Percentiles rank a stretch among this genome's conserved stretches.
Conservation (phyloP, 2,113 vertebrate genomes). For the Numida meleagris region DNA sequence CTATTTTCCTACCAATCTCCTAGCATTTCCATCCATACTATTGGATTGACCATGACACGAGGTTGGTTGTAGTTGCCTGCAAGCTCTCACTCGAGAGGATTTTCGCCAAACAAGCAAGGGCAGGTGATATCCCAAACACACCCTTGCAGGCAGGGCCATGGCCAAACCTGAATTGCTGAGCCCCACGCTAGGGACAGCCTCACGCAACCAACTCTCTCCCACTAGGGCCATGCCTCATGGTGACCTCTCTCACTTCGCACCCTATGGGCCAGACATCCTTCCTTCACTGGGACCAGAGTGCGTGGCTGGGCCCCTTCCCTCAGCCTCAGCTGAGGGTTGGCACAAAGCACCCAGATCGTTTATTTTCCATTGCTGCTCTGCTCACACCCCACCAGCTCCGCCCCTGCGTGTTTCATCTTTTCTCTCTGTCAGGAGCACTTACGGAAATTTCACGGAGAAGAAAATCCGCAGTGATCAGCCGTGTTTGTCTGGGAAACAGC, state of each 20-base stretch:
- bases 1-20: neutral
- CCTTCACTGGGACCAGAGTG: neutral
- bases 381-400: neutral
- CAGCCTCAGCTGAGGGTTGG: neutral
- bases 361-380: fast-evolving
- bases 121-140: neutral
- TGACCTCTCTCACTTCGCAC: neutral
- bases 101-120: neutral
- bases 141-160: neutral
- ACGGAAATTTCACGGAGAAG: neutral
- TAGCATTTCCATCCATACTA: neutral
- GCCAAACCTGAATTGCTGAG: neutral
- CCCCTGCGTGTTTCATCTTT: neutral
- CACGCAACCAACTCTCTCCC: neutral
- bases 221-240: neutral
- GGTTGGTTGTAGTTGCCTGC: neutral
- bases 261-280: neutral
- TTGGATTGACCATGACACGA: neutral
- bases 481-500: conserved; percentile 32
- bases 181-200: neutral
- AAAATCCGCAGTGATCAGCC: neutral
- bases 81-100: neutral
- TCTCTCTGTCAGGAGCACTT: conserved; percentile 9
- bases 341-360: fast-evolving
- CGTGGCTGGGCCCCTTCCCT: fast-evolving